Conservation (phyloP, 2,797 vertebrate genomes). For the Novumbra hubbsi region DNA sequence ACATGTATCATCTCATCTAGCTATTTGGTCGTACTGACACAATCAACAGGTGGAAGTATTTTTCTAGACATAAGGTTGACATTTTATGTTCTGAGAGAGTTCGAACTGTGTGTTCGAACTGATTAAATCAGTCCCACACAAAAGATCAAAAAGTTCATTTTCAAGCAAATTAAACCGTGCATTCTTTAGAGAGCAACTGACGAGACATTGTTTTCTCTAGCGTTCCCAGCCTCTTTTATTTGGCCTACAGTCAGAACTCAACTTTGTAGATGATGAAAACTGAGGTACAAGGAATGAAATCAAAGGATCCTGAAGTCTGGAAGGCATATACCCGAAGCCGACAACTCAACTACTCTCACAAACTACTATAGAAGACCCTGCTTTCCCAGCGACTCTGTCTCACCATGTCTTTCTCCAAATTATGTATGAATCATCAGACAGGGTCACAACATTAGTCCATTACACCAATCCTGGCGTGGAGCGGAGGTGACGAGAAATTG, state of each 20-base stretch:
- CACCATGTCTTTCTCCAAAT: background rate
- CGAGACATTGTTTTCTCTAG: conserved; percentile 31
- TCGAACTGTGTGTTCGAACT: conserved; percentile 34
- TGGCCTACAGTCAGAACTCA: conserved; percentile 26
- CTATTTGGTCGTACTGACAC: conserved; percentile 15
- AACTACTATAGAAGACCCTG: conserved; percentile 15
- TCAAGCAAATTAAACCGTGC: conserved; percentile 45
- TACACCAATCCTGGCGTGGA: conserved; percentile 54
- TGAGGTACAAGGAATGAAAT: conserved; percentile 40
- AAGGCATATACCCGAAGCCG: conserved; percentile 42
- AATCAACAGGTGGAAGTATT: conserved; percentile 31
- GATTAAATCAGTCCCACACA: conserved; percentile 46
- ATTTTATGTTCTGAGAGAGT: conserved; percentile 13
- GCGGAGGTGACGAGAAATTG: conserved; percentile 57
- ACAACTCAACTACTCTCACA: conserved; percentile 40
- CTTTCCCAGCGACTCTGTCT: background rate
- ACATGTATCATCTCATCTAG: conserved; percentile 33
- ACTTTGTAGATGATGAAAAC: conserved; percentile 4
- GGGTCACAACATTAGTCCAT: conserved; percentile 53
- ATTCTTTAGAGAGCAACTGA: conserved; percentile 41
- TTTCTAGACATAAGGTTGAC: conserved; percentile 36
- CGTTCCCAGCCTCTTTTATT: conserved; percentile 45
- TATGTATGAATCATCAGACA: conserved; percentile 41
- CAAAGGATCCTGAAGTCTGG: conserved; percentile 56
- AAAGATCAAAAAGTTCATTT: conserved; percentile 42